Base-by-base conservation (phyloP, 2,888 invertebrate genomes). In the Cordylochernes scorpioides region DNA sequence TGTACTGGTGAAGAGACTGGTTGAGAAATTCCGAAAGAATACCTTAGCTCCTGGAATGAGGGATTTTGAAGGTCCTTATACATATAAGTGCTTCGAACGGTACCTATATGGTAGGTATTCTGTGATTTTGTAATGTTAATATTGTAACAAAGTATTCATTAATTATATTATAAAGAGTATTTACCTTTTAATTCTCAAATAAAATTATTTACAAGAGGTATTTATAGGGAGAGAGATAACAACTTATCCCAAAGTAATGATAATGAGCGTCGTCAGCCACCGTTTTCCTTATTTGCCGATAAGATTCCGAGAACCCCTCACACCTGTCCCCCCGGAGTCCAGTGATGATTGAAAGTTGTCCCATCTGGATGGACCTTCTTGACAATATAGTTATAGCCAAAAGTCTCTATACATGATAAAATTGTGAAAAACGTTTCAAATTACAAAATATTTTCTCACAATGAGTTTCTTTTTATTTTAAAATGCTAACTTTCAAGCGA, bases 1-100 rank as follows among this genome's bases (percentile, higher is more conserved):
- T 29, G 55, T 82, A 9, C 75, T 82, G 2, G 37, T 41, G 16
- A 84, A 82, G 52, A 61, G 82, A 44, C 68, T 82, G 33, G 72
- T 78, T 24, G 77, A 78, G 40, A 68, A 69, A 41, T 77, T 75
- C 46, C 69, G 71, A 47, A 68, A 67, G 49, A 70, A 73, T 3
- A 71, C 71, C 42, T 58, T 70, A 24, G 61, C 48, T 62, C 29
- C 65, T 59, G 46, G 71, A 62, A 31, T 68, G 60, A 14, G 57
- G 62, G 53, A 51, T 16, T 59, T 57, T 37, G 48, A 51, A 28
- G 58, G 57, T 10, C 49, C 53, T 4, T 57, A 50, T 42, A 54
- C 54, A 3, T 60, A 57, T 43, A 51, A 56, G 36, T 51, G 54
- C 48, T 84, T 82, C 48, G 84, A 84, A 53, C 66, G 71, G 42